Evolutionary conservation across 2,888 invertebrate species (phyloP).

Genomic region (Melieria omissa): DNA sequence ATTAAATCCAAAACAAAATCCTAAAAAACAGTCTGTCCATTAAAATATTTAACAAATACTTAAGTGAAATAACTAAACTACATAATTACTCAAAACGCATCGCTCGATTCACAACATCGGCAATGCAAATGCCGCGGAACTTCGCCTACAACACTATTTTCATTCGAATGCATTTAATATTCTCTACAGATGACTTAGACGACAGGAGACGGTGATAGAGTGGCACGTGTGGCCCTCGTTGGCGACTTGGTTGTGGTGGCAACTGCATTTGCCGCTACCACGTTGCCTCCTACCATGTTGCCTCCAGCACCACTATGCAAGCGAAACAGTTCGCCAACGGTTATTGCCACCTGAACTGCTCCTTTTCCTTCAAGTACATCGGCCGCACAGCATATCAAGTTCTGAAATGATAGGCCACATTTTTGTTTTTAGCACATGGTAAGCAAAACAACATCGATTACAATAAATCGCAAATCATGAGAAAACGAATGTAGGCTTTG

Average conservation of each 20-base stretch:
- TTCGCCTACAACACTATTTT: neutral
- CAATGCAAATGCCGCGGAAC: too few relatives aligned
- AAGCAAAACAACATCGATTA: too few relatives aligned
- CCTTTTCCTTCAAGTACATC: conserved; percentile 94
- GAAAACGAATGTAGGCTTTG: too few relatives aligned
- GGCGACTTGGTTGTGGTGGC: conserved; percentile 57
- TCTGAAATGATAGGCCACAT: conserved; percentile 67
- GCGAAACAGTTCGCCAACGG: conserved; percentile 84
- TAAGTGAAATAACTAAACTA: conserved; percentile 10
- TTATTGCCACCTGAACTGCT: conserved; percentile 87
- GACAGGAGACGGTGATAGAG: conserved; percentile 61
- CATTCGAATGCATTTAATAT: neutral
- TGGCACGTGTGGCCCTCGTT: conserved; percentile 58
- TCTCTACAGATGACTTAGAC: conserved; percentile 47
- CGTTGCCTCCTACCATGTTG: conserved; percentile 48
- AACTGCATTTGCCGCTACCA: neutral
- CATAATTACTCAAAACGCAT: neutral
- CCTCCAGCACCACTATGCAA: conserved; percentile 68
- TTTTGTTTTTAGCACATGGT: neutral
- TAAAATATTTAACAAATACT: conserved; percentile 28
- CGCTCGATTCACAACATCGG: too few relatives aligned
- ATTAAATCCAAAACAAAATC: conserved; percentile 13
- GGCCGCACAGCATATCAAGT: conserved; percentile 88
- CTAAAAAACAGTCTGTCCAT: conserved; percentile 20
- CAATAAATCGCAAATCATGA: too few relatives aligned